Evolutionary conservation across 2,888 invertebrate species (phyloP), one percentile per base, ranked within the genome.

Genomic region (Orchesella flavescens): DNA sequence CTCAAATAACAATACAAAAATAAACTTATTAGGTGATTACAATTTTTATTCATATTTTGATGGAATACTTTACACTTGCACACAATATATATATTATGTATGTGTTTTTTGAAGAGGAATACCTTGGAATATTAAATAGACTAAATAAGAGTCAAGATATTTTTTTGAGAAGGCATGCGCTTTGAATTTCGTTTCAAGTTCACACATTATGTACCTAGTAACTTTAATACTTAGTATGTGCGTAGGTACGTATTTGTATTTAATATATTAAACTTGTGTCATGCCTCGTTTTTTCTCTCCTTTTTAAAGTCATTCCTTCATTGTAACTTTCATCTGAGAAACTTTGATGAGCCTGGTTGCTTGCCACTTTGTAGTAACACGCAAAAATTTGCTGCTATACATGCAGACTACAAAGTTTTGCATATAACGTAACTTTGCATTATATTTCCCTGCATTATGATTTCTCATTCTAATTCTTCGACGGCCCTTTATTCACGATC

Each of bases 401-500:
- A 43, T 15, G 13, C 19, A 23, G 9, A 21, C 49, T 68, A 21
- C 21, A 49, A n/a, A n/a, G n/a, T n/a, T n/a, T n/a, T 23, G 13
- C 13, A 66, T 1, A 19, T 44, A 43, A 49, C 10, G 2, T 10
- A 49, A 15, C 15, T 7, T 15, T 49, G 5, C n/a, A 49, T 49
- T 15, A 15, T 49, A 2, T 15, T 49, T 15, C 12, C 3, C 12
- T 49, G 49, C 49, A 21, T 49, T 68, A 68, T 49, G 75, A 72
- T 71, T 82, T 75, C 57, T 75, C 76, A 82, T 82, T 76, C 82
- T 82, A 82, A 82, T 82, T 82, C 75, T 82, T 55, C 75, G 53
- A 69, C 63, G 74, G 81, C 81, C 81, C 61, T 76, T 76, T 82
- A 82, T 82, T 82, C 82, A 82, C 82, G 82, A 82, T 82, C 82